A percentile compares a stretch with the other conserved stretches of the same genome.
These are phyloP conservation scores for Trachymyrmex cornetzi DNA, from an alignment of 1,140 invertebrate species.

Conservation along the genomic window DNA sequence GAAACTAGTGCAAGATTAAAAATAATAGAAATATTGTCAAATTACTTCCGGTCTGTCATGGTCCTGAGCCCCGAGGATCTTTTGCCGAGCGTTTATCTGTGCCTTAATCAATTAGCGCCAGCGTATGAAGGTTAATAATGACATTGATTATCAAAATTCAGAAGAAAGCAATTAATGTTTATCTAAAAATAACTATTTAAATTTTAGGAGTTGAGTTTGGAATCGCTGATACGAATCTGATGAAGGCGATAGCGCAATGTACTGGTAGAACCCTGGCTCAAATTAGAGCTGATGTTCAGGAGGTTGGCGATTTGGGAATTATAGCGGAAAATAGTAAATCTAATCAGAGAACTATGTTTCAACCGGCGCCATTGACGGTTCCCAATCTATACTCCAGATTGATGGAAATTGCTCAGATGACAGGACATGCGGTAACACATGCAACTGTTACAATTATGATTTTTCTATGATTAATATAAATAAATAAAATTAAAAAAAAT, in stretches of 20 bases:
- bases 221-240: slow-evolving; percentile 96
- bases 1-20: slow-evolving; percentile 95
- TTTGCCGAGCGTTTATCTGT: slow-evolving; percentile 96
- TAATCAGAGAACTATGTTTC: slow-evolving; percentile 96
- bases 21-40: slow-evolving; percentile 97
- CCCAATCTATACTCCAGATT: slow-evolving; percentile 94
- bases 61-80: slow-evolving; percentile 95
- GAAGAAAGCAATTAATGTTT: slow-evolving; percentile 16
- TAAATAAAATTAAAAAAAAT: neutral
- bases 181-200: slow-evolving; percentile 35
- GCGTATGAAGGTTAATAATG: slow-evolving; percentile 92
- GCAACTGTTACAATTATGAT: slow-evolving; percentile 35
- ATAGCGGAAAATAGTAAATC: slow-evolving; percentile 96
- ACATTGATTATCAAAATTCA: slow-evolving; percentile 25
- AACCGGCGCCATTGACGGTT: slow-evolving; percentile 90
- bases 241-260: slow-evolving; percentile 97
- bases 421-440: slow-evolving; percentile 90
- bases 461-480: slow-evolving; percentile 24
- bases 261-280: slow-evolving; percentile 95
- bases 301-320: slow-evolving; percentile 96
- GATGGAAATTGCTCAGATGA: slow-evolving; percentile 96
- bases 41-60: slow-evolving; percentile 98
- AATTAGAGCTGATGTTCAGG: slow-evolving; percentile 93
- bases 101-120: slow-evolving; percentile 97
- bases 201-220: slow-evolving; percentile 92